phyloP scores from a whole-genome alignment of 2,888 invertebrate genomes.

The Platypus cylindrus region DNA sequence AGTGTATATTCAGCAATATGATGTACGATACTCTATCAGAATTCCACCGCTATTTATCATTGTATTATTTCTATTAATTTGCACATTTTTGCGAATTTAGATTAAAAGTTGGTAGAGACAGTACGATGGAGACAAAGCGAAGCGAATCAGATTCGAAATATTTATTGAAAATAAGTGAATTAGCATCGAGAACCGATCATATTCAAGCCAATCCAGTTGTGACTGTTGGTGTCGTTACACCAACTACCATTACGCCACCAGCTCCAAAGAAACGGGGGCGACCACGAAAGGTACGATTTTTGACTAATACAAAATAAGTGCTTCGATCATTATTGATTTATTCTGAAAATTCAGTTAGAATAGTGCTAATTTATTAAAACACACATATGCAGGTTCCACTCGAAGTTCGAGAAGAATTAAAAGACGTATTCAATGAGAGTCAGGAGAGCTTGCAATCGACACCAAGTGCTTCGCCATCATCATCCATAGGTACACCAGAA shows the following conservation, averaged over 20 bases:
- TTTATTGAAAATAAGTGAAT: constrained; percentile 21
- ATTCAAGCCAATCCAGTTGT: constrained; percentile 7
- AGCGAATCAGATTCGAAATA: too few species aligned
- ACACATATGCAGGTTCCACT: constrained; percentile 27
- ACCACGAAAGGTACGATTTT: constrained; percentile 31
- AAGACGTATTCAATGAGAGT: not conserved
- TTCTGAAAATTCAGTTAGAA: not conserved
- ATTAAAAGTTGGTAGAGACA: too few species aligned
- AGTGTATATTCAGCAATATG: too few species aligned
- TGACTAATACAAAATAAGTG: not conserved
- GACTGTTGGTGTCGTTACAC: constrained; percentile 12
- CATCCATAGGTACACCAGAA: not conserved
- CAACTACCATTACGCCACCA: constrained; percentile 17
- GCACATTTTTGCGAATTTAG: too few species aligned
- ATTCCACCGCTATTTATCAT: too few species aligned
- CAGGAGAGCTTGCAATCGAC: not conserved
- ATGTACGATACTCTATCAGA: too few species aligned
- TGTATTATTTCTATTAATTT: too few species aligned
- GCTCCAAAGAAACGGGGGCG: constrained; percentile 37
- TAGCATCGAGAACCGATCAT: constrained; percentile 18
- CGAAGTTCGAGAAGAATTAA: constrained; percentile 22
- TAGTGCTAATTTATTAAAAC: not conserved
- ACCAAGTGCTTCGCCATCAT: not conserved
- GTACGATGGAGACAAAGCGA: too few species aligned
- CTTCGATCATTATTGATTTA: not conserved